Evolutionary conservation across 2,888 invertebrate genomes (phyloP).

Genomic region (Patella pellucida): DNA sequence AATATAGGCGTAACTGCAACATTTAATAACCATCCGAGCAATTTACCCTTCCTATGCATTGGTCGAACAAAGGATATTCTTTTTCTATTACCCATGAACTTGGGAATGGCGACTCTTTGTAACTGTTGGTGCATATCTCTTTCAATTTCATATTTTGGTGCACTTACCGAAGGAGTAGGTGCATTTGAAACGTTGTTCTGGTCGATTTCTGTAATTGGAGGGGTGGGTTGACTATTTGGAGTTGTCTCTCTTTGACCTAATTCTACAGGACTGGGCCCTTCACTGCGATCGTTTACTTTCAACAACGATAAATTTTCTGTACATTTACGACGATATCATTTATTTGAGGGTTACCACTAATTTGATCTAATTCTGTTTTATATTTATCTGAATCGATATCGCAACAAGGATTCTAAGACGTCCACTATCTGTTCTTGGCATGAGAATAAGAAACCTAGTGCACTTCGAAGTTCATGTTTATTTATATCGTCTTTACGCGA

Average conservation of each 20-base stretch:
- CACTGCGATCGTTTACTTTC: no score
- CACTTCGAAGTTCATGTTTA: not conserved
- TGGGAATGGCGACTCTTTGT: not conserved
- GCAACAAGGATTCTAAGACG: not conserved
- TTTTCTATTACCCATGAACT: not conserved
- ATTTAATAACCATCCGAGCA: not conserved
- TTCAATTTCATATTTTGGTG: not conserved
- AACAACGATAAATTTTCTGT: not conserved
- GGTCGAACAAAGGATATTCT: not conserved
- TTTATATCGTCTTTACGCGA: not conserved
- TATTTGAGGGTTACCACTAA: not conserved
- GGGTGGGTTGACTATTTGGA: not conserved
- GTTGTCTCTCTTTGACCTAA: not conserved
- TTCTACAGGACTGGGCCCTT: not conserved
- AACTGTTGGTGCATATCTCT: not conserved
- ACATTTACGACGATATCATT: not conserved
- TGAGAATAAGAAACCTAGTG: not conserved
- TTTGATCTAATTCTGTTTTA: not conserved
- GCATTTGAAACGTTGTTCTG: no score
- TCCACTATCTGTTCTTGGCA: not conserved
- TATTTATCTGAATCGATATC: not conserved
- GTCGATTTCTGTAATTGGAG: no score
- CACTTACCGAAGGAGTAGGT: no score
- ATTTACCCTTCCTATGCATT: not conserved
- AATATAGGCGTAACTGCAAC: not conserved